Conservation (phyloP, 2,888 invertebrate genomes). For the Saturnia pavonia region DNA sequence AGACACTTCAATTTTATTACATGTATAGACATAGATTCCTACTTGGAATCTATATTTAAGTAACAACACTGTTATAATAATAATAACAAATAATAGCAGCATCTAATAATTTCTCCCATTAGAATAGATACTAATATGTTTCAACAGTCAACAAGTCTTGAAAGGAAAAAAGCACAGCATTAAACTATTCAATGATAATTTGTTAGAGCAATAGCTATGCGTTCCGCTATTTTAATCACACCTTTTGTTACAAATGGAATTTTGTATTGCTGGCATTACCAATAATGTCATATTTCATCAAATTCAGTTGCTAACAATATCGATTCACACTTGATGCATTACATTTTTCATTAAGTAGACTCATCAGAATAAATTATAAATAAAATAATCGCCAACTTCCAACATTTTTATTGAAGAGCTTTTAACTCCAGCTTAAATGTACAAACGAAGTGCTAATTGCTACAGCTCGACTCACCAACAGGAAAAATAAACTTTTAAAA, state of each 20-base stretch:
- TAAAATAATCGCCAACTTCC: not conserved
- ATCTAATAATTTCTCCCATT: not conserved
- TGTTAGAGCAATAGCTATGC: no score
- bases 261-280: no score
- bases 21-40: no score
- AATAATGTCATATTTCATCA: no score
- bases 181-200: not conserved
- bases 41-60: no score
- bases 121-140: not conserved
- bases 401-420: conserved; percentile 21
- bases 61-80: no score
- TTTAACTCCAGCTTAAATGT: conserved; percentile 23
- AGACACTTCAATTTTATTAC: no score
- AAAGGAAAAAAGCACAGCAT: not conserved
- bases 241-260: no score
- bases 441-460: conserved; percentile 32
- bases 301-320: no score
- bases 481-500: conserved; percentile 24
- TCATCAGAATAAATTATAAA: not conserved
- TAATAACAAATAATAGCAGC: not conserved
- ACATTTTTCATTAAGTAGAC: not conserved
- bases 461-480: conserved; percentile 27
- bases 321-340: not conserved
- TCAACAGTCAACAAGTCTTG: not conserved
- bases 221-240: no score